Conservation (phyloP, 2,888 invertebrate genomes). For the Mythimna impura region DNA sequence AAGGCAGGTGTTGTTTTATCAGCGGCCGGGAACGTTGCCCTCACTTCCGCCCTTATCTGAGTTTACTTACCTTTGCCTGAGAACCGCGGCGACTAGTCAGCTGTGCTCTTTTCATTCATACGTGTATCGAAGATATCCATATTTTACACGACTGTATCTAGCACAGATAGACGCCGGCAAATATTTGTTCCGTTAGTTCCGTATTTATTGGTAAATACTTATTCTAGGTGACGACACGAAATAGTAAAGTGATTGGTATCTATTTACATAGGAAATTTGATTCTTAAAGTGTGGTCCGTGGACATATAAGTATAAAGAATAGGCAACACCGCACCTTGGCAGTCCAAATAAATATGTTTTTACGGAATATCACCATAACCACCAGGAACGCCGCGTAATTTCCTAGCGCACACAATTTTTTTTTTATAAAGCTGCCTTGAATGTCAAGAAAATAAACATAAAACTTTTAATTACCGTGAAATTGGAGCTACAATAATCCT, state of each 20-base stretch:
- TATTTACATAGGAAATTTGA: slow-evolving; percentile 14
- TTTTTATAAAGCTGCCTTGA: neutral
- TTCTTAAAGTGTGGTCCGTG: slow-evolving; percentile 7
- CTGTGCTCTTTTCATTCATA: slow-evolving; percentile 69
- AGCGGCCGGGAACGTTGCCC: slow-evolving; percentile 82
- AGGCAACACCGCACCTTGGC: slow-evolving; percentile 1
- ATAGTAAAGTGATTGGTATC: slow-evolving; percentile 11
- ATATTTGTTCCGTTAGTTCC: slow-evolving; percentile 48
- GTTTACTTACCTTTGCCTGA: slow-evolving; percentile 85
- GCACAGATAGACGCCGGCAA: slow-evolving; percentile 5
- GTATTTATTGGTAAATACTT: slow-evolving; percentile 30
- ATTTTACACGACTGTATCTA: slow-evolving; percentile 24
- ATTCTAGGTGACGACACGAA: slow-evolving; percentile 25
- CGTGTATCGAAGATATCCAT: slow-evolving; percentile 32
- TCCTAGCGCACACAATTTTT: neutral
- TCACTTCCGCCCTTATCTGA: slow-evolving; percentile 88
- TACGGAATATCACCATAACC: neutral
- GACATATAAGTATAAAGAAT: neutral
- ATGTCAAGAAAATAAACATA: slow-evolving; percentile 4
- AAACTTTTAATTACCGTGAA: slow-evolving; percentile 23
- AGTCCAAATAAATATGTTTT: neutral
- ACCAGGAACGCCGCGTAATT: neutral
- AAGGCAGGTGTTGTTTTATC: slow-evolving; percentile 84
- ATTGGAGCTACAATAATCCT: slow-evolving; percentile 13
- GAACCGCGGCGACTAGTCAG: slow-evolving; percentile 79